A percentile compares a stretch with the other conserved stretches of the same genome.
Evolutionary conservation across 1,140 invertebrate genomes (phyloP).

Genomic region (Drosophila grimshawi): DNA sequence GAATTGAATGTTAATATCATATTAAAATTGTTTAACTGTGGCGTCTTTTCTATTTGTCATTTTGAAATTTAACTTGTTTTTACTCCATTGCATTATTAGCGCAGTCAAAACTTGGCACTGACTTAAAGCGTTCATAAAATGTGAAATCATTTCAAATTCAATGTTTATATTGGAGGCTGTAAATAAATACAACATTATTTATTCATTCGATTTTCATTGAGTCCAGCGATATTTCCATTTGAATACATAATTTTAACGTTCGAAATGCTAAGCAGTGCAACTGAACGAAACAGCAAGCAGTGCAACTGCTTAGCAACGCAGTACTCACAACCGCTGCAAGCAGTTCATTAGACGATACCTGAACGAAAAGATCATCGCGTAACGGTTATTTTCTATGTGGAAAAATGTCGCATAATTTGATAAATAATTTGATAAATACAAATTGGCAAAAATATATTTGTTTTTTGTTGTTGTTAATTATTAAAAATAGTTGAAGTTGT

Average conservation of each 20-base stretch:
- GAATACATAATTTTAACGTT: not conserved
- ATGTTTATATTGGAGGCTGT: no score
- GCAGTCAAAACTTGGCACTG: no score
- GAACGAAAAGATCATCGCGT: slow-evolving; percentile 6
- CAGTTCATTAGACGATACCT: slow-evolving; percentile 3
- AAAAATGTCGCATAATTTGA: not conserved
- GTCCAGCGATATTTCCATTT: slow-evolving; percentile 4
- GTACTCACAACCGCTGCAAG: not conserved
- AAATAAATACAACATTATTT: no score
- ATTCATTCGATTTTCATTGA: not conserved
- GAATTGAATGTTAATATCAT: not conserved
- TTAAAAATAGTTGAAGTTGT: slow-evolving; percentile 18
- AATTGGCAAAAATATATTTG: not conserved
- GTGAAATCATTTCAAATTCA: no score
- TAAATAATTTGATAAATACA: not conserved
- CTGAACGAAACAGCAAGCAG: slow-evolving; percentile 14
- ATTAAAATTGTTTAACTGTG: not conserved
- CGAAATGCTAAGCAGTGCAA: slow-evolving; percentile 12
- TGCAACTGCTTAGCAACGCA: slow-evolving; percentile 11
- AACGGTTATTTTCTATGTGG: not conserved
- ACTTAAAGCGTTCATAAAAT: not conserved
- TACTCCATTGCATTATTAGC: no score
- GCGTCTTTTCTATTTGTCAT: not conserved
- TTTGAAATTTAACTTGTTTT: not conserved
- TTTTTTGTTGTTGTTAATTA: slow-evolving; percentile 41